Evolutionary conservation across 2,888 invertebrate species (phyloP), one percentile per base, ranked within the genome.

Genomic region (Electrophaes corylata): DNA sequence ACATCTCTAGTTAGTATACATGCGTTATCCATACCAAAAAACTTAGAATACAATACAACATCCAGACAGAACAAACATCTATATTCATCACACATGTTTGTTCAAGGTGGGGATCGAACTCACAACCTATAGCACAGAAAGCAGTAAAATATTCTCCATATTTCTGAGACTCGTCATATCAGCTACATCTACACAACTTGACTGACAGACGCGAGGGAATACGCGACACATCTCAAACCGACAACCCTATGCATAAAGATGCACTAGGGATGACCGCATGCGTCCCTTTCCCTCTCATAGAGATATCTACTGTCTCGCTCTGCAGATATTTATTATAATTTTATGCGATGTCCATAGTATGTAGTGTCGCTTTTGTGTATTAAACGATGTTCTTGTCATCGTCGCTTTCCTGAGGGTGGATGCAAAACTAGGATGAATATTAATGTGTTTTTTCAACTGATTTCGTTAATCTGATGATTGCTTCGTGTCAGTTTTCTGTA

Each of bases 311-410:
- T 47, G 39, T 81, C 79, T 70, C 79, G 57, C 73, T 83, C 81
- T 76, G 62, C 61, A 67, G 77, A 83, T 88, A 88, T 91, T 90
- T 91, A 91, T 91, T 88, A 88, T 91, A 89, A 91, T 91, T 88
- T 90, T 90, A 91, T 91, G 86, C 90, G 81, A 81, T 82, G 84
- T 80, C 86, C 81, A 77, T 74, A 73, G 78, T 78, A 69, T 67
- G 59, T 64, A 71, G 73, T 54, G 55, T 23, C 71, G 75, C 86
- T 80, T 81, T 91, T 91, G 88, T 89, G 76, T 75, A 75, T 78
- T 91, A 91, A 91, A 90, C 86, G 87, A 77, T 80, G 83, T 83
- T 77, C 84, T 86, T 82, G 80, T 80, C 70, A 78, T 71, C 76
- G 79, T 81, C 80, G 79, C 81, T 84, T 82, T 81, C 79, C 79